Evolutionary conservation across 1,140 invertebrate genomes (phyloP).

Genomic region (Tribolium castaneum): DNA sequence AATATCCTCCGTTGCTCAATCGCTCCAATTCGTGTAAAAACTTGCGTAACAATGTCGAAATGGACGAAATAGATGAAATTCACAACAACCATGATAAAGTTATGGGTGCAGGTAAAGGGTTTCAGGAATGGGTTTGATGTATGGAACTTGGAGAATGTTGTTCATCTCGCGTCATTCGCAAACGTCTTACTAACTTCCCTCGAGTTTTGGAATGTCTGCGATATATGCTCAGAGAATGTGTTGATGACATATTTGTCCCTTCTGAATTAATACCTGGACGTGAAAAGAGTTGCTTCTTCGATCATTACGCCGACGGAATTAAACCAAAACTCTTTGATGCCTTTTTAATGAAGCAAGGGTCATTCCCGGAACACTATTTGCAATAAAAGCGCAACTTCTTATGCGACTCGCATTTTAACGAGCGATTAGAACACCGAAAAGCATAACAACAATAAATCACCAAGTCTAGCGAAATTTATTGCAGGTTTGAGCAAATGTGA

Average conservation of each 20-base stretch:
- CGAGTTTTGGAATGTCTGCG: conserved; percentile 56
- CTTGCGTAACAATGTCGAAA: conserved; percentile 5
- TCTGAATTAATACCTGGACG: conserved; percentile 44
- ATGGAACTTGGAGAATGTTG: conserved; percentile 61
- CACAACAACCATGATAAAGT: conserved; percentile 41
- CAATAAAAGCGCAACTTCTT: not conserved
- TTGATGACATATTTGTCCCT: conserved; percentile 61
- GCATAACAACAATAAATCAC: not conserved
- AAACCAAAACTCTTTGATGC: not conserved
- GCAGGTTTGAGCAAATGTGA: not conserved
- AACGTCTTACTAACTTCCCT: conserved; percentile 61
- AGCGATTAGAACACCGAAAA: too few species aligned
- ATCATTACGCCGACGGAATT: not conserved
- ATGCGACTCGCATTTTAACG: not conserved
- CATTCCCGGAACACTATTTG: not conserved
- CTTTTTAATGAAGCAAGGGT: too few species aligned
- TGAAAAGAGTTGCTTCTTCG: not conserved
- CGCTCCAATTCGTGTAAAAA: not conserved
- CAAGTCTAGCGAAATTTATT: not conserved
- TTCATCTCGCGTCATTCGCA: conserved; percentile 57
- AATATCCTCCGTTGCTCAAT: not conserved
- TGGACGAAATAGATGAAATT: conserved; percentile 39
- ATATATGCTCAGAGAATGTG: conserved; percentile 58
- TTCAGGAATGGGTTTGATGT: conserved; percentile 59
- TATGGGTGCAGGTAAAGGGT: conserved; percentile 44